phyloP scores from a whole-genome alignment of 1,140 invertebrate genomes.

The Mya arenaria region DNA sequence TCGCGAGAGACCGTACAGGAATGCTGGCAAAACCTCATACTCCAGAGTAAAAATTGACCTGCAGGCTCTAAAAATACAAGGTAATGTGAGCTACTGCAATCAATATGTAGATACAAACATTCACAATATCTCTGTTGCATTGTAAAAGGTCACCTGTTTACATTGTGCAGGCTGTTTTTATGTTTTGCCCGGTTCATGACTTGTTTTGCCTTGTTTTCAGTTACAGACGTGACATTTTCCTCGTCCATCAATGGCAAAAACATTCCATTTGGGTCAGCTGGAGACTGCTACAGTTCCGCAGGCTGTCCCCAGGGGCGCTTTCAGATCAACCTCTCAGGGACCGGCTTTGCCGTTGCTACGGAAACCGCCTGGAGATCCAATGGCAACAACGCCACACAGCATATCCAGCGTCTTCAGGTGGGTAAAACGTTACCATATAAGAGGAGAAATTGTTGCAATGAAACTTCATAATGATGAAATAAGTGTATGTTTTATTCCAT shows the following conservation, averaged over 20 bases:
- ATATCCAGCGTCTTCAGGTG: conserved; percentile 82
- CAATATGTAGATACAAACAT: too few relatives aligned
- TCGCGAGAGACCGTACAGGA: conserved; percentile 81
- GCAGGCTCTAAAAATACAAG: conserved; percentile 82
- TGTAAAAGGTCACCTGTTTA: background rate
- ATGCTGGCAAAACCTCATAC: conserved; percentile 83
- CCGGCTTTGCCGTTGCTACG: conserved; percentile 85
- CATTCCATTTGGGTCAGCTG: conserved; percentile 90
- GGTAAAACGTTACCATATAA: too few relatives aligned
- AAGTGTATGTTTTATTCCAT: too few relatives aligned
- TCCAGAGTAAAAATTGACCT: conserved; percentile 84
- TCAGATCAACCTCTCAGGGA: conserved; percentile 89
- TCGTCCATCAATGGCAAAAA: conserved; percentile 84
- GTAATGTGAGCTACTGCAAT: too few relatives aligned
- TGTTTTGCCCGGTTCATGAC: background rate
- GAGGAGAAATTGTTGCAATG: too few relatives aligned
- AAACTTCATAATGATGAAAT: too few relatives aligned
- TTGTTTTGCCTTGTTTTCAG: conserved; percentile 81
- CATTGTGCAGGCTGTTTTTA: background rate
- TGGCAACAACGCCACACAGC: conserved; percentile 82
- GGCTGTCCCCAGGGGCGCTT: conserved; percentile 91
- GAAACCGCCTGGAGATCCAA: conserved; percentile 85
- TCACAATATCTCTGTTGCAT: too few relatives aligned
- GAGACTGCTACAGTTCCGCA: conserved; percentile 90
- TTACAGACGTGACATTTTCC: conserved; percentile 89